Evolutionary conservation across 2,888 invertebrate genomes (phyloP).

Genomic region (Lepidochrysops patricia): DNA sequence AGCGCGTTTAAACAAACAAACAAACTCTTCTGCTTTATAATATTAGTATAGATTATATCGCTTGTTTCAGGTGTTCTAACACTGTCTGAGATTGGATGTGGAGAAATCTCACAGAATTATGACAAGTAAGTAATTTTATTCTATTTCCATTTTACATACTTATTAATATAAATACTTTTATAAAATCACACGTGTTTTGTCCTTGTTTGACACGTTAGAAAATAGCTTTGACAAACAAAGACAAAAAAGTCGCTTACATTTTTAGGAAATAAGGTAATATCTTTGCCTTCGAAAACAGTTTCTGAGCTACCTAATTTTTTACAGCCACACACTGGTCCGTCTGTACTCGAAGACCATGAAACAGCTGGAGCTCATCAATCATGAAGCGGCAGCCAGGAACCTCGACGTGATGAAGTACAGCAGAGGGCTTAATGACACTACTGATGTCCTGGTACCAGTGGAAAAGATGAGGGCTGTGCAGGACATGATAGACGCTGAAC

Average conservation of each 20-base stretch:
- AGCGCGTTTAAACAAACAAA: too few species aligned
- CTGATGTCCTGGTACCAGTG: constrained; percentile 50
- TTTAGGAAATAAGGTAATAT: too few species aligned
- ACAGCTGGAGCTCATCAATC: constrained; percentile 34
- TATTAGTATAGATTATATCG: too few species aligned
- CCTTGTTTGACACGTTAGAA: too few species aligned
- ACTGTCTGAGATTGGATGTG: constrained; percentile 35
- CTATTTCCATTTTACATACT: too few species aligned
- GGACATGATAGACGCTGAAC: constrained; percentile 33
- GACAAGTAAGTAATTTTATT: constrained; percentile 40
- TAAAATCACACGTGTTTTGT: too few species aligned
- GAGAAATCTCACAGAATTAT: constrained; percentile 34
- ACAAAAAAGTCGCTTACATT: too few species aligned
- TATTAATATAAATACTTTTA: too few species aligned
- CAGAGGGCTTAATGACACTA: constrained; percentile 47
- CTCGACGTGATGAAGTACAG: constrained; percentile 48
- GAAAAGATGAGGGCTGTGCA: constrained; percentile 31
- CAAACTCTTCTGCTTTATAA: too few species aligned
- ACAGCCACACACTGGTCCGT: constrained; percentile 47
- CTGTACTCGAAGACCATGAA: constrained; percentile 35
- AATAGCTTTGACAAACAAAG: too few species aligned
- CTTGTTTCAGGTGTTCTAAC: constrained; percentile 45
- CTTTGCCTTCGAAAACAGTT: too few species aligned
- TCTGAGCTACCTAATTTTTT: too few species aligned
- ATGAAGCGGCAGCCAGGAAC: constrained; percentile 35